Percentiles rank a stretch among this genome's conserved stretches.
Conservation (phyloP, 2,113 vertebrate species). For the Lethenteron camtschaticum region DNA sequence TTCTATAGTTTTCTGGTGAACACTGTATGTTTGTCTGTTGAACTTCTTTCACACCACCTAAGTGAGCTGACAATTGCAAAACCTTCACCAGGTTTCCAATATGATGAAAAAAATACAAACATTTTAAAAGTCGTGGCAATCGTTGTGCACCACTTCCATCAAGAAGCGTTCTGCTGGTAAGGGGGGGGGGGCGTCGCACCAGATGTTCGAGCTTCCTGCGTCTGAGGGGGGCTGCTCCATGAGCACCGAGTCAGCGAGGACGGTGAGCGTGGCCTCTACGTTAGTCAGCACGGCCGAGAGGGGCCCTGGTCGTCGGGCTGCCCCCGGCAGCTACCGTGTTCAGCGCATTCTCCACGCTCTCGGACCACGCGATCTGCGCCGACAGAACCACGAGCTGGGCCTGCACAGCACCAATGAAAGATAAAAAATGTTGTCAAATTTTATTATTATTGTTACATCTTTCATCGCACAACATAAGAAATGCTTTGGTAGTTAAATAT, state of each 20-base stretch:
- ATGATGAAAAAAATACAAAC: too few species aligned
- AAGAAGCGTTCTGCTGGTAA: too few species aligned
- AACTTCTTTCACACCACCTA: too few species aligned
- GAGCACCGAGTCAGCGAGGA: slow-evolving; percentile 4
- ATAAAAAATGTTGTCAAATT: not conserved
- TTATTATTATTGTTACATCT: not conserved
- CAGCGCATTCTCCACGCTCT: not conserved
- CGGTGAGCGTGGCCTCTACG: not conserved
- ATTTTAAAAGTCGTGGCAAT: too few species aligned
- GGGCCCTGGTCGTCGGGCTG: slow-evolving; percentile 21
- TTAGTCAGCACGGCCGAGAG: not conserved
- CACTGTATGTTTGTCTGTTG: too few species aligned
- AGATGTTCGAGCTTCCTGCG: not conserved
- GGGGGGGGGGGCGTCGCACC: not conserved
- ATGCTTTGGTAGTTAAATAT: not conserved
- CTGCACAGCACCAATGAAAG: too few species aligned
- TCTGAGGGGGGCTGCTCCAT: slow-evolving; percentile 5
- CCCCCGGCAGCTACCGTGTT: not conserved
- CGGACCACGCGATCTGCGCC: not conserved
- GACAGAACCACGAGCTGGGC: slow-evolving; percentile 2
- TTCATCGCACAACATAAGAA: not conserved
- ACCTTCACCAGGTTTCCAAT: too few species aligned
- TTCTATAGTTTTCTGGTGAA: too few species aligned
- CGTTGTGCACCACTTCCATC: too few species aligned
- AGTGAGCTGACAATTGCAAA: too few species aligned